A percentile compares a stretch with the other conserved stretches of the same genome.
phyloP scores from a whole-genome alignment of 1,140 invertebrate species.

The Eufriesea mexicana region DNA sequence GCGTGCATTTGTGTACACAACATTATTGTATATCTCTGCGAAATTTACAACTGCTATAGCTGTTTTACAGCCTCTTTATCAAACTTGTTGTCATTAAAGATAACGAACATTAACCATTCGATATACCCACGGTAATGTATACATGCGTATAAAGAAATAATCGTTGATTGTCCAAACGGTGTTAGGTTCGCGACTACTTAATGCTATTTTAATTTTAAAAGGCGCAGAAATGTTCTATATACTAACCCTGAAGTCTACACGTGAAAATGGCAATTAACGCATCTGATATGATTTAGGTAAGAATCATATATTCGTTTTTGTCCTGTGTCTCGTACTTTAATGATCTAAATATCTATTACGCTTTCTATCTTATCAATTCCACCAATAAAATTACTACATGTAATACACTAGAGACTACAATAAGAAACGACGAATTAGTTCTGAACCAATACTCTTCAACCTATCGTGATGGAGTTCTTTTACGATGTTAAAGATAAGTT shows the following conservation, averaged over 20 bases:
- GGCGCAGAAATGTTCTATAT: background rate
- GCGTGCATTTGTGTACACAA: constrained; percentile 30
- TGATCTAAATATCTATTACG: background rate
- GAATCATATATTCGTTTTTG: constrained; percentile 27
- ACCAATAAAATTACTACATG: background rate
- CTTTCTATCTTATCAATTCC: background rate
- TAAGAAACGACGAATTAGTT: constrained; percentile 11
- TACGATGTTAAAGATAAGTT: constrained; percentile 34
- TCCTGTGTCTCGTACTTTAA: background rate
- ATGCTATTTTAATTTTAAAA: constrained; percentile 14
- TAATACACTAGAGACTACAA: constrained; percentile 18
- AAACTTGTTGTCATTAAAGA: constrained; percentile 25
- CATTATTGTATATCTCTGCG: constrained; percentile 29
- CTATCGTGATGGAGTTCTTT: constrained; percentile 15
- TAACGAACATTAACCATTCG: constrained; percentile 24
- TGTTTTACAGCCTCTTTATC: constrained; percentile 28
- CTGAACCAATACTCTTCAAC: constrained; percentile 10
- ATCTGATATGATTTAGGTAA: constrained; percentile 39
- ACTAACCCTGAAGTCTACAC: constrained; percentile 31
- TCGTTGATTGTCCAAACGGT: background rate
- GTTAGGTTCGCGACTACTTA: constrained; percentile 5
- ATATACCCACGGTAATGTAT: constrained; percentile 21
- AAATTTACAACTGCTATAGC: constrained; percentile 25
- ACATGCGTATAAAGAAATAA: background rate
- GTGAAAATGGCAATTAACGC: constrained; percentile 7